Evolutionary conservation across 2,888 invertebrate genomes (phyloP), one percentile per base, ranked within the genome.

Genomic region (Leptopilina myrica): DNA sequence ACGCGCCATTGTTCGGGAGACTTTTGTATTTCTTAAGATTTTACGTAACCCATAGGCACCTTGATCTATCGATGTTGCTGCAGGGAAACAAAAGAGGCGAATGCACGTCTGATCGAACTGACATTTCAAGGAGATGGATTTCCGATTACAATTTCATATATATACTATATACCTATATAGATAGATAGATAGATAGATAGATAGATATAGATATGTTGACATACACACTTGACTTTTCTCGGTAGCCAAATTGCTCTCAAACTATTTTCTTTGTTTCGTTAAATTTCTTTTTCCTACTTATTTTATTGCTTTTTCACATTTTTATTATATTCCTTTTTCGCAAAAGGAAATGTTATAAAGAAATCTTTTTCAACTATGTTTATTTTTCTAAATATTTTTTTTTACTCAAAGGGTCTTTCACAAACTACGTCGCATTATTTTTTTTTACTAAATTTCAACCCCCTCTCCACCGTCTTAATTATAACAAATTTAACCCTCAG

Each of bases 81-180:
- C 26, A n/a, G 33, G 81, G 81, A 80, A 81, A 84, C 79, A 84
- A 82, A 82, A 82, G 33, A 33, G 84, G 84, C 80, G 86, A 87
- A 85, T 85, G 86, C 85, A 80, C 85, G 85, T 84, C 85, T 85
- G 85, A 85, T 85, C 83, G 84, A 83, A 83, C 83, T 87, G 86
- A 84, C 85, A 83, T 86, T 87, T 87, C 87, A 86, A 87, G 86
- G 86, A 86, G 86, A 87, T 86, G 84, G 83, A 84, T 86, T 85
- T 85, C 85, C 85, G 80, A 80, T 82, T 81, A 81, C 43, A 76
- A 43, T 26, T 56, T 33, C 33, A 33, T 33, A 26, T 26, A 26
- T 26, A 33, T 20, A 20, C 20, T 20, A 20, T 20, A 20, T 20
- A 20, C 20, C 20, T 20, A 20, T 20, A 20, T 20, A n/a, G n/a